Percentiles rank a stretch among this genome's conserved stretches.
These are phyloP conservation scores for Hofmannophila pseudospretella DNA, from an alignment of 2,888 invertebrate genomes.

Conservation along the genomic window DNA sequence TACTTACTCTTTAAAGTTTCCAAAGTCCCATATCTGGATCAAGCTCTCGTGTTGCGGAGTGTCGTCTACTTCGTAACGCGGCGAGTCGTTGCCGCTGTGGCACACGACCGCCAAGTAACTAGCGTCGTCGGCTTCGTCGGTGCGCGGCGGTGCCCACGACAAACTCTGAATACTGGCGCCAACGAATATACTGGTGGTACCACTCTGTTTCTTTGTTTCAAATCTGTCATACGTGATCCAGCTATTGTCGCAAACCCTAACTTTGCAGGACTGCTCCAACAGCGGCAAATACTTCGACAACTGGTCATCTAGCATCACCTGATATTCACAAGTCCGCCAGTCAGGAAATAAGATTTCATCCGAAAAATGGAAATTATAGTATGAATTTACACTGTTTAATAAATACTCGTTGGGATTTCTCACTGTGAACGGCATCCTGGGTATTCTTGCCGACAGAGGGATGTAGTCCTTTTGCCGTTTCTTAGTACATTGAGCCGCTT, in stretches of 20 bases:
- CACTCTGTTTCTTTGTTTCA: slow-evolving; percentile 17
- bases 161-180: slow-evolving; percentile 79
- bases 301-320: slow-evolving; percentile 48
- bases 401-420: slow-evolving; percentile 31
- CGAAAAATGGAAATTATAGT: slow-evolving; percentile 36
- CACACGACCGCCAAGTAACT: slow-evolving; percentile 80
- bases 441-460: slow-evolving; percentile 20
- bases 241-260: slow-evolving; percentile 30
- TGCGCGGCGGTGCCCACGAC: slow-evolving; percentile 67
- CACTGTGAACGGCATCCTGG: slow-evolving; percentile 38
- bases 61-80: slow-evolving; percentile 52
- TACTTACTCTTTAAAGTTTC: slow-evolving; percentile 53
- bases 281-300: slow-evolving; percentile 70
- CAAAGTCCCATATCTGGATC: slow-evolving; percentile 85
- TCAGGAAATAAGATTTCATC: slow-evolving; percentile 52
- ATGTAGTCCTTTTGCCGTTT: slow-evolving; percentile 18
- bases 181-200: slow-evolving; percentile 45
- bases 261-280: slow-evolving; percentile 72
- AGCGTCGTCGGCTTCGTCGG: slow-evolving; percentile 19
- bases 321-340: slow-evolving; percentile 43
- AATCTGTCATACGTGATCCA: slow-evolving; percentile 33
- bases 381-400: slow-evolving; percentile 31
- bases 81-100: slow-evolving; percentile 68
- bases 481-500: slow-evolving; percentile 18
- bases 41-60: slow-evolving; percentile 64